Percentiles rank a stretch among this genome's conserved stretches.
phyloP scores from a whole-genome alignment of 2,797 vertebrate species.

The Epinephelus coioides region DNA sequence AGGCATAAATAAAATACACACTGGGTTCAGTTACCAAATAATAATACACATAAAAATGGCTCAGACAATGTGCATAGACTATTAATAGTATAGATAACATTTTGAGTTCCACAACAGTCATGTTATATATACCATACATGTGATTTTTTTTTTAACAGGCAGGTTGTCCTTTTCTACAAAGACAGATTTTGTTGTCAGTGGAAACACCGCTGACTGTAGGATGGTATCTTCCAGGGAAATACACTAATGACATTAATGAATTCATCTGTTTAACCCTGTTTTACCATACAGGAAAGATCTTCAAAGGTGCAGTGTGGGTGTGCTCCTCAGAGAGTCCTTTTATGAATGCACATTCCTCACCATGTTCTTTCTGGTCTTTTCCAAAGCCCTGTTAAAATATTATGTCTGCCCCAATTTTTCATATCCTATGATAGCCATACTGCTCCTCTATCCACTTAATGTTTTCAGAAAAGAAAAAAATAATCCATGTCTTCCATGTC shows the following conservation, averaged over 20 bases:
- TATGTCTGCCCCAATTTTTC: slow-evolving; percentile 23
- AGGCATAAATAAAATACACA: too few species aligned
- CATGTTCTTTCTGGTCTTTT: slow-evolving; percentile 44
- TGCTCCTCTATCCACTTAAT: not conserved
- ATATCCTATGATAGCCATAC: not conserved
- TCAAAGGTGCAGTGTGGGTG: slow-evolving; percentile 37
- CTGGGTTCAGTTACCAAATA: too few species aligned
- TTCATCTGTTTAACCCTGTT: not conserved
- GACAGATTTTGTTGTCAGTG: not conserved
- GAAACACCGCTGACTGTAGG: not conserved
- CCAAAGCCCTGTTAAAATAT: slow-evolving; percentile 46
- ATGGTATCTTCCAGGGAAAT: not conserved
- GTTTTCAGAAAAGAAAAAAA: slow-evolving; percentile 24
- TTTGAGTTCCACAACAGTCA: not conserved
- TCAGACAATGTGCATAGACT: too few species aligned
- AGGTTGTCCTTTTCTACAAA: too few species aligned
- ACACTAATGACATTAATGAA: not conserved
- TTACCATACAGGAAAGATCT: not conserved
- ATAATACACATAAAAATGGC: too few species aligned
- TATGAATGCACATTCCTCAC: slow-evolving; percentile 52
- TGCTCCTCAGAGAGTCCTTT: slow-evolving; percentile 27
- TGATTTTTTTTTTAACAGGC: too few species aligned
- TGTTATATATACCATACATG: too few species aligned
- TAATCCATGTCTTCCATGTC: not conserved
- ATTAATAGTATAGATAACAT: too few species aligned